These are phyloP conservation scores for Ascaphus truei DNA, from an alignment of 2,113 vertebrate species.

Conservation along the genomic window DNA sequence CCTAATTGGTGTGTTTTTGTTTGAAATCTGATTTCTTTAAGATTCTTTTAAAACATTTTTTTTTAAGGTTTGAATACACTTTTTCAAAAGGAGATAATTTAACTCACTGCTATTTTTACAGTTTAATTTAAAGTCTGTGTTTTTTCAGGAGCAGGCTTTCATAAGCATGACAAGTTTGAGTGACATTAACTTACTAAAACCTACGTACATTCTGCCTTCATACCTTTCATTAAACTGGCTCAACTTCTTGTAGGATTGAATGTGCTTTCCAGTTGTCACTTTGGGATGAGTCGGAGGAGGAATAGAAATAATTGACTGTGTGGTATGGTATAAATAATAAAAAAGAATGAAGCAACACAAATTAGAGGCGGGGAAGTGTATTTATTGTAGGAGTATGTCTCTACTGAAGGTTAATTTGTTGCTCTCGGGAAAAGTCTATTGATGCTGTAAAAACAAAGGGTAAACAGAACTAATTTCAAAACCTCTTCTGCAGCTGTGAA, in stretches of 20 bases:
- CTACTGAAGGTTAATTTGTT: slow-evolving; percentile 29
- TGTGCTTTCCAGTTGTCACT: slow-evolving; percentile 40
- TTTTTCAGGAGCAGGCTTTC: not conserved
- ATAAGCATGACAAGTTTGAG: slow-evolving; percentile 16
- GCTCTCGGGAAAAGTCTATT: slow-evolving; percentile 30
- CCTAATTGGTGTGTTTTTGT: not conserved
- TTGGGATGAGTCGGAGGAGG: slow-evolving; percentile 47
- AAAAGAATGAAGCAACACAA: slow-evolving; percentile 7
- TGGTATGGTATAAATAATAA: slow-evolving; percentile 45
- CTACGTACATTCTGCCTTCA: slow-evolving; percentile 3
- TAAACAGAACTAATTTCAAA: slow-evolving; percentile 17
- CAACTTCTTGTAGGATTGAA: slow-evolving; percentile 38
- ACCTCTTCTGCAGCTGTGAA: slow-evolving; percentile 15
- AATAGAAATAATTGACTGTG: slow-evolving; percentile 40
- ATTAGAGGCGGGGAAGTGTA: not conserved
- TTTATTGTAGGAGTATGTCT: slow-evolving; percentile 10
- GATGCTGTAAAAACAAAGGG: slow-evolving; percentile 22
- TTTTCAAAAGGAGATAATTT: not conserved
- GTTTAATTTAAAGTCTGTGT: not conserved
- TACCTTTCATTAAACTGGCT: slow-evolving; percentile 39
- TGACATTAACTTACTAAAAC: slow-evolving; percentile 41
- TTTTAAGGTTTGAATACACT: not conserved
- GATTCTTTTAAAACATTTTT: not conserved
- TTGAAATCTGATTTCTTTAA: not conserved
- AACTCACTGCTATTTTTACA: slow-evolving; percentile 1